phyloP scores from a whole-genome alignment of 2,888 invertebrate species.

The Adineta ricciae region DNA sequence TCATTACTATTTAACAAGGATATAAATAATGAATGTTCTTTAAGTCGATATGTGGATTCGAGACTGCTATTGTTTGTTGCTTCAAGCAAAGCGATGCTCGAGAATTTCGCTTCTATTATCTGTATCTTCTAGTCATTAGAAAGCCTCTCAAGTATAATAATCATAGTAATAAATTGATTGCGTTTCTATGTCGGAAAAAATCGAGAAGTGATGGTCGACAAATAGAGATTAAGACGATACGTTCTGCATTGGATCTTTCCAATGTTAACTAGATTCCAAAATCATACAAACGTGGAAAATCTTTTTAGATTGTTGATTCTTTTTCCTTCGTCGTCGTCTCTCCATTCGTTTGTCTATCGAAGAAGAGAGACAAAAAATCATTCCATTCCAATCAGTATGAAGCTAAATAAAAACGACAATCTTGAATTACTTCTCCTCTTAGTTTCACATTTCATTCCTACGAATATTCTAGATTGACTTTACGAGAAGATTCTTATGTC shows the following conservation, averaged over 20 bases:
- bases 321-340: background rate
- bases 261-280: background rate
- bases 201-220: too few relatives aligned
- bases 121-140: background rate
- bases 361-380: background rate
- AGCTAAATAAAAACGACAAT: background rate
- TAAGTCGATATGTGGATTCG: too few relatives aligned
- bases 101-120: background rate
- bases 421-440: background rate
- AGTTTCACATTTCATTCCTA: too few relatives aligned
- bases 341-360: background rate
- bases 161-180: background rate
- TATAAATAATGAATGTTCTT: too few relatives aligned
- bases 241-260: background rate
- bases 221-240: background rate
- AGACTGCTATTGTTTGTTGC: too few relatives aligned
- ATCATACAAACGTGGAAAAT: background rate
- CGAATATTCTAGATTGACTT: background rate
- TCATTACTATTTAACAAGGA: background rate
- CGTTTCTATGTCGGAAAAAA: background rate
- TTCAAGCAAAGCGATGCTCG: background rate
- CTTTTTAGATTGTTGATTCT: background rate
- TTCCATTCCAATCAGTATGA: background rate
- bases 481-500: background rate
- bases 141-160: background rate